A percentile compares a stretch with the other conserved stretches of the same genome.
phyloP scores from a whole-genome alignment of 2,797 vertebrate genomes.

The Coreius guichenoti region DNA sequence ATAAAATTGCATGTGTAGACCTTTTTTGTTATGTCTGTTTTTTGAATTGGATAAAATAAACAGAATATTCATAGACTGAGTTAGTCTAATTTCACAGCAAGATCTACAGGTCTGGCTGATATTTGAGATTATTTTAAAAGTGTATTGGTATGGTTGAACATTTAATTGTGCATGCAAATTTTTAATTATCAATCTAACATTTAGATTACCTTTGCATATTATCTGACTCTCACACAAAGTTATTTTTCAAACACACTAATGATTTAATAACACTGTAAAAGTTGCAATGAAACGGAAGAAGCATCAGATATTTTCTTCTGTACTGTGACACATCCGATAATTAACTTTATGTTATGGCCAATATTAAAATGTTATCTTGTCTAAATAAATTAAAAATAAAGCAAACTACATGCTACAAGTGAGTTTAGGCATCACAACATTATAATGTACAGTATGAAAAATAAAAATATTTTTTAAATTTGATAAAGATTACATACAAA shows the following conservation, averaged over 20 bases:
- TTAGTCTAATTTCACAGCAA: too few species aligned
- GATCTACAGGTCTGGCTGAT: neutral
- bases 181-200: neutral
- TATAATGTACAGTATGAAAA: neutral
- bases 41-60: neutral
- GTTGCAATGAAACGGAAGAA: too few species aligned
- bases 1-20: conserved; percentile 38
- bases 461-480: neutral
- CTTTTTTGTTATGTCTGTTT: neutral
- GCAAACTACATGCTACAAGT: neutral
- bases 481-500: neutral
- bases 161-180: neutral
- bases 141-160: neutral
- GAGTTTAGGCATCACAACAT: neutral
- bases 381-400: neutral
- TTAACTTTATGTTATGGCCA: neutral
- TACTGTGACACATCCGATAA: too few species aligned
- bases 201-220: neutral
- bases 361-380: neutral
- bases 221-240: neutral
- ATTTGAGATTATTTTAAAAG: neutral
- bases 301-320: too few species aligned
- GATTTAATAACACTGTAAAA: too few species aligned
- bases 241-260: neutral
- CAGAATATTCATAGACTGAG: neutral